Evolutionary conservation across 2,797 vertebrate genomes (phyloP).

Genomic region (Myotis pilosus): DNA sequence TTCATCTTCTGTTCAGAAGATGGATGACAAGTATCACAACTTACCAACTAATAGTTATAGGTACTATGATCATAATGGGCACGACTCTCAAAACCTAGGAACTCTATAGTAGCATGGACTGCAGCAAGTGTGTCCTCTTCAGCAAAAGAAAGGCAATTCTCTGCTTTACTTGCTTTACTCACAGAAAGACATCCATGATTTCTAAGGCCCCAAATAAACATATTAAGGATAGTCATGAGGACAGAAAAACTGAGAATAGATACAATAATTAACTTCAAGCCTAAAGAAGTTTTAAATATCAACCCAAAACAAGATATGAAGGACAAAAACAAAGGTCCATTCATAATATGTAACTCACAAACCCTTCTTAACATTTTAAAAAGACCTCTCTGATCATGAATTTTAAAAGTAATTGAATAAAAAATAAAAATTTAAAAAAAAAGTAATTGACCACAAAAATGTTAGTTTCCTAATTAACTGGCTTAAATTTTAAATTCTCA

Average conservation of each 20-base stretch:
- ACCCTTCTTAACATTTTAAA: background rate
- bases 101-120: background rate
- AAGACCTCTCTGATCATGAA: background rate
- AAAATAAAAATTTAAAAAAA: background rate
- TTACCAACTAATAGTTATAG: background rate
- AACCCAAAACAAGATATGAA: background rate
- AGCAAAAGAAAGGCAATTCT: background rate
- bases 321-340: background rate
- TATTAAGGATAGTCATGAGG: background rate
- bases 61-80: background rate
- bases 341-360: background rate
- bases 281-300: background rate
- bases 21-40: constrained; percentile 4
- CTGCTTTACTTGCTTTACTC: constrained; percentile 11
- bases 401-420: background rate
- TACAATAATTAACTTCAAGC: constrained; percentile 29
- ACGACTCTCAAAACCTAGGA: background rate
- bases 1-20: constrained; percentile 35
- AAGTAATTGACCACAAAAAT: constrained; percentile 17
- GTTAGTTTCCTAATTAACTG: background rate
- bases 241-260: constrained; percentile 19
- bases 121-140: background rate
- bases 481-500: constrained; percentile 38
- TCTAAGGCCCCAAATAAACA: background rate
- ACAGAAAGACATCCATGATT: background rate